phyloP scores from a whole-genome alignment of 2,797 vertebrate genomes.

The Cheirogaleus major region DNA sequence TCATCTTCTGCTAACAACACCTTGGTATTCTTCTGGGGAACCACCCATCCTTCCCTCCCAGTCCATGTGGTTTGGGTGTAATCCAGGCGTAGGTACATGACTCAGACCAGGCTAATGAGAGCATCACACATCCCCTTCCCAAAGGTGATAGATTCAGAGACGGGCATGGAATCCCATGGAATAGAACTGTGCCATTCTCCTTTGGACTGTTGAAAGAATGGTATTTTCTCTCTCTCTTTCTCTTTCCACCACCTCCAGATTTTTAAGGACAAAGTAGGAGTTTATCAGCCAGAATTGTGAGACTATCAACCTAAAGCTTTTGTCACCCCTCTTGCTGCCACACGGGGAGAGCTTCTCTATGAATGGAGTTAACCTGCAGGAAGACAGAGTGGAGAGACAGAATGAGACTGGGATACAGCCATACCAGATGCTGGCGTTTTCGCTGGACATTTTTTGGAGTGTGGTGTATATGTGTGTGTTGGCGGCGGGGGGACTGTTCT shows the following conservation, averaged over 20 bases:
- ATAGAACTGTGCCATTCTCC: neutral
- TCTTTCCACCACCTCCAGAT: too few species aligned
- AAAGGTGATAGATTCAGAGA: neutral
- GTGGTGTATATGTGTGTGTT: neutral
- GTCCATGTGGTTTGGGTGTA: neutral
- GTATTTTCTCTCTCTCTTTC: neutral
- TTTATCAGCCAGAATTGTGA: neutral
- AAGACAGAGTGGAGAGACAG: neutral
- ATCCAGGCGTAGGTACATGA: neutral
- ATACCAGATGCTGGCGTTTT: neutral
- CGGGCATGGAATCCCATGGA: neutral
- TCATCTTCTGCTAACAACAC: neutral
- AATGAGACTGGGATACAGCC: neutral
- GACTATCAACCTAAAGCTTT: neutral
- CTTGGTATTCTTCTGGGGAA: slow-evolving; percentile 35
- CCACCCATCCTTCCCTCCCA: neutral
- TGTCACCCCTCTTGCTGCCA: neutral
- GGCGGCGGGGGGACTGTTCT: neutral
- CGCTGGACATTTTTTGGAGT: neutral
- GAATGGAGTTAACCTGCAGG: neutral
- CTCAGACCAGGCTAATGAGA: neutral
- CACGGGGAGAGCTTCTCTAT: neutral
- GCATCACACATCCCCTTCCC: neutral
- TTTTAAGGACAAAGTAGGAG: neutral
- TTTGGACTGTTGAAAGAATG: neutral